Conservation (phyloP, 2,888 invertebrate species). For the Cephonodes hylas region DNA sequence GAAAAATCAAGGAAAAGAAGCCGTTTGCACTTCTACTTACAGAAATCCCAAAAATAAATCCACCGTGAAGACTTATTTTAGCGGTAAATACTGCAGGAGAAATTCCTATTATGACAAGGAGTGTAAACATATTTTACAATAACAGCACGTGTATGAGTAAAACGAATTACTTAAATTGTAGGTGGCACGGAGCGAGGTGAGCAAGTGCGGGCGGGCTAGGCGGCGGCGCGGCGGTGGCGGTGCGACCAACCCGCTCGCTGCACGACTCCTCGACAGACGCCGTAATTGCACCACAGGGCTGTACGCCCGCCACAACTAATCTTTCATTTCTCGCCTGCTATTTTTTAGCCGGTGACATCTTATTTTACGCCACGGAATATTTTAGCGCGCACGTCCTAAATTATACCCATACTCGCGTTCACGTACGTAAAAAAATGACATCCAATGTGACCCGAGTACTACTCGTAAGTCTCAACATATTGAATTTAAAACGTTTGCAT, state of each 20-base stretch:
- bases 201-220: constrained; percentile 23
- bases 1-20: constrained; percentile 61
- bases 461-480: constrained; percentile 16
- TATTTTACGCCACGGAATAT: constrained; percentile 57
- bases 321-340: constrained; percentile 47
- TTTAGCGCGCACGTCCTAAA: constrained; percentile 36
- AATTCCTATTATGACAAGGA: constrained; percentile 21
- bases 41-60: constrained; percentile 53
- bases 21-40: constrained; percentile 58
- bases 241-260: neutral
- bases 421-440: neutral
- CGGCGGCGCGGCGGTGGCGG: neutral
- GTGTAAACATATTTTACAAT: constrained; percentile 28
- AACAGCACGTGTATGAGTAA: constrained; percentile 25
- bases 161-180: constrained; percentile 33
- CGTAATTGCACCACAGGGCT: constrained; percentile 50
- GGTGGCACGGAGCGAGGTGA: constrained; percentile 17
- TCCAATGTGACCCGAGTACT: neutral
- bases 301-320: constrained; percentile 57
- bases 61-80: constrained; percentile 27
- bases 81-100: constrained; percentile 32
- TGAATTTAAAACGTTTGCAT: constrained; percentile 24
- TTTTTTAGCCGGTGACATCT: constrained; percentile 63
- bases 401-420: neutral
- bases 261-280: constrained; percentile 27